Evolutionary conservation across 2,888 invertebrate genomes (phyloP).

Genomic region (Ophonus ardosiacus): DNA sequence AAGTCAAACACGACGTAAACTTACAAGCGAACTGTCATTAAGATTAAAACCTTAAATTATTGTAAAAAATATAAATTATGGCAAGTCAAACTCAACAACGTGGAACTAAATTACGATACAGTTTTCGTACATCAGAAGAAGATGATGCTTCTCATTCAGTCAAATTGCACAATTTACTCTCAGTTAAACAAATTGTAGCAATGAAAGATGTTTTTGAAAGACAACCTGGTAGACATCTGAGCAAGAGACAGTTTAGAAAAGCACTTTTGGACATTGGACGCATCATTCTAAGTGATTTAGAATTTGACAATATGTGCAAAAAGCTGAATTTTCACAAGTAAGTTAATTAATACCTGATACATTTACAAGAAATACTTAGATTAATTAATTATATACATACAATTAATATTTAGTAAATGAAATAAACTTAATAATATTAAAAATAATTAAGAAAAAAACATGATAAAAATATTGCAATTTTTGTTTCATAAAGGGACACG

Average conservation of each 20-base stretch:
- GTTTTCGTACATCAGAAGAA: background rate
- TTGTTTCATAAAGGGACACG: too few relatives aligned
- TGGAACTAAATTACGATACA: background rate
- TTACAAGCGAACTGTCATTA: background rate
- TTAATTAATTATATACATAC: too few relatives aligned
- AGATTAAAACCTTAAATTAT: background rate
- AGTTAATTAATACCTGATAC: background rate
- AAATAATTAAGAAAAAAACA: too few relatives aligned
- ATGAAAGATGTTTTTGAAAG: conserved; percentile 46
- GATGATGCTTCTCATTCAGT: background rate
- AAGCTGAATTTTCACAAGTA: conserved; percentile 77
- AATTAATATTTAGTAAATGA: too few relatives aligned
- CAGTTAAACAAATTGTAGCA: conserved; percentile 45
- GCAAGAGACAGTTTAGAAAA: conserved; percentile 74
- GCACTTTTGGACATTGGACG: conserved; percentile 75
- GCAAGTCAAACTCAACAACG: background rate
- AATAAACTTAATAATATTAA: too few relatives aligned
- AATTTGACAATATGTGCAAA: conserved; percentile 81
- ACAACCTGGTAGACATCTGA: background rate
- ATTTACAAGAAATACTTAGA: too few relatives aligned
- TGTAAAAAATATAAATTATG: background rate
- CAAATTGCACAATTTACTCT: conserved; percentile 27
- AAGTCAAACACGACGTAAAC: background rate
- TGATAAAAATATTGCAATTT: too few relatives aligned
- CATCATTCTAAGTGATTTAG: conserved; percentile 78